Conservation (phyloP, 2,113 vertebrate species). For the Heterotis niloticus region DNA sequence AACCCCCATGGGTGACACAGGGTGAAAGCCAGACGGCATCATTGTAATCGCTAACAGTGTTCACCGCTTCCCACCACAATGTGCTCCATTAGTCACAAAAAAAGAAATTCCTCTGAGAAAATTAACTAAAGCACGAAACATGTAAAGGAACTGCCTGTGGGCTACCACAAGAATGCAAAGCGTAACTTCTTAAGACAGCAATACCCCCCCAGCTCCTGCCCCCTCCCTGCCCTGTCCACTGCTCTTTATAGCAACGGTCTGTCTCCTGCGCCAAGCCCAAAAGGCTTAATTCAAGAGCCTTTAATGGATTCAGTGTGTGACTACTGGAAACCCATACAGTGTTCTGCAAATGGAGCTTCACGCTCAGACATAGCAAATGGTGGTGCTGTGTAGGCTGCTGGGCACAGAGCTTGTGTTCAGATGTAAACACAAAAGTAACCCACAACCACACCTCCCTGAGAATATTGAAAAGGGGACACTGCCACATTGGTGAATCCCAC, state of each 20-base stretch:
- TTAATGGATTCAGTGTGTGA: conserved; percentile 60
- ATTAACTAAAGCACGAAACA: conserved; percentile 50
- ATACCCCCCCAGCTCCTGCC: neutral
- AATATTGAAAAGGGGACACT: too few relatives aligned
- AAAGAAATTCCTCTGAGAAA: conserved; percentile 53
- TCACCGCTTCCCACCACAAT: neutral
- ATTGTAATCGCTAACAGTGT: neutral
- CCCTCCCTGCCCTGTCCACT: conserved; percentile 56
- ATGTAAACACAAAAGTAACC: conserved; percentile 12
- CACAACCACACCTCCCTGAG: neutral
- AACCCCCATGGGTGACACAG: neutral
- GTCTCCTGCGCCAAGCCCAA: conserved; percentile 50
- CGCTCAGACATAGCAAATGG: conserved; percentile 40
- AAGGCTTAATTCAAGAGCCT: conserved; percentile 50
- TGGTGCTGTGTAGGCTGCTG: conserved; percentile 28
- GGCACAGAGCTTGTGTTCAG: neutral
- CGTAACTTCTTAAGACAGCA: conserved; percentile 49
- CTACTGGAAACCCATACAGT: conserved; percentile 46
- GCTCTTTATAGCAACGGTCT: conserved; percentile 63
- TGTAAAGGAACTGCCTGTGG: conserved; percentile 62
- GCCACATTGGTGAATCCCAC: neutral
- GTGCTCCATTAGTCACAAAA: conserved; percentile 28
- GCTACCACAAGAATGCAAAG: conserved; percentile 64
- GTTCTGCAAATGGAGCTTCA: conserved; percentile 44
- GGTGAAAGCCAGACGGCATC: neutral